These are phyloP conservation scores for Oenanthe melanoleuca DNA, from an alignment of 2,113 vertebrate species.

Conservation along the genomic window DNA sequence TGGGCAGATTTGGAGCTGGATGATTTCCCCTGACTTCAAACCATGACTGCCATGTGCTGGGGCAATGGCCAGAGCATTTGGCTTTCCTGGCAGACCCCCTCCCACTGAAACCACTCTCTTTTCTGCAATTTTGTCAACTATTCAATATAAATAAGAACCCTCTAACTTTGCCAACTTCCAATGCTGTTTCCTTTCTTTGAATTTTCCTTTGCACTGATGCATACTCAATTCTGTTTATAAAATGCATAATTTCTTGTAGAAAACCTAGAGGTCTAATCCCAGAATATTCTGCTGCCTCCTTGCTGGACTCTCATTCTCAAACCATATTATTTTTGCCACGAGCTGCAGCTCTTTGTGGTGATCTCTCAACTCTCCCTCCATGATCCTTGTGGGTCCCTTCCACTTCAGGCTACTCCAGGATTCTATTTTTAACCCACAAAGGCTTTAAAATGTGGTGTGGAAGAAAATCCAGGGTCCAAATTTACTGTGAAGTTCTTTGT, in stretches of 20 bases:
- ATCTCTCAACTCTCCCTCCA: too few species aligned
- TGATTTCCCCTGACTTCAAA: background rate
- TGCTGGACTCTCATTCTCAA: background rate
- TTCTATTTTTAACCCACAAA: background rate
- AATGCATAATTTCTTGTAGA: background rate
- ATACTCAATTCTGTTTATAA: background rate
- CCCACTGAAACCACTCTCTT: background rate
- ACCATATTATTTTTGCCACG: background rate
- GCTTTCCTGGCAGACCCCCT: background rate
- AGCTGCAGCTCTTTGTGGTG: background rate
- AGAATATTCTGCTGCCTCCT: background rate
- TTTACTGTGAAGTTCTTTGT: background rate
- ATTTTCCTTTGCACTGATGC: background rate
- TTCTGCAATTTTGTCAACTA: background rate
- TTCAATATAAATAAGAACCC: background rate
- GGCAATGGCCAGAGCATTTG: background rate
- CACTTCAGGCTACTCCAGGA: background rate
- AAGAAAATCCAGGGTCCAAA: background rate
- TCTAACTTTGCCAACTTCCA: background rate
- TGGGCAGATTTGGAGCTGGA: background rate
- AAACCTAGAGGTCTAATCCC: background rate
- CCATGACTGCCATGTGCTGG: background rate
- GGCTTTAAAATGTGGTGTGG: background rate
- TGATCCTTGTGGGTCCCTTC: background rate
- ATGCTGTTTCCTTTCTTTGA: background rate